These are phyloP conservation scores for Hippocampus abdominalis DNA, from an alignment of 2,113 vertebrate genomes.

Conservation along the genomic window DNA sequence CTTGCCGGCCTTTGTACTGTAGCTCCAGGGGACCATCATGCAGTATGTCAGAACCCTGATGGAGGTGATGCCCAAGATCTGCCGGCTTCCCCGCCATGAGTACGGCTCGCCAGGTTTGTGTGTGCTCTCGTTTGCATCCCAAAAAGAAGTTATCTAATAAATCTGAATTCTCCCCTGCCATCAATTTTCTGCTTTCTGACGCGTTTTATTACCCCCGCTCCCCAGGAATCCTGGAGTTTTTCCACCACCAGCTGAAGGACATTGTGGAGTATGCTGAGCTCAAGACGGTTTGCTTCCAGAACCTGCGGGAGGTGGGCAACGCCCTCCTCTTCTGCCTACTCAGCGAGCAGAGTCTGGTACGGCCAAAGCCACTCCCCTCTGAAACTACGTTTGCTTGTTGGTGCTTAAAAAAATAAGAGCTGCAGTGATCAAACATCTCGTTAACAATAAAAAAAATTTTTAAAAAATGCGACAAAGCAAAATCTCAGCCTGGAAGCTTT, in stretches of 20 bases:
- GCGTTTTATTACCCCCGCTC: neutral
- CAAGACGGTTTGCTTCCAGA: conserved; percentile 98
- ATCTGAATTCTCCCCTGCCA: no score
- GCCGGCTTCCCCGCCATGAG: conserved; percentile 91
- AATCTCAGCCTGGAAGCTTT: no score
- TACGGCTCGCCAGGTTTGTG: conserved; percentile 90
- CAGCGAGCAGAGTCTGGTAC: conserved; percentile 93
- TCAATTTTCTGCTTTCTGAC: no score
- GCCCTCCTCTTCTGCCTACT: conserved; percentile 97
- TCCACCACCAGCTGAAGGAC: conserved; percentile 98
- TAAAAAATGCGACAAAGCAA: no score
- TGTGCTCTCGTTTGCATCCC: conserved; percentile 45
- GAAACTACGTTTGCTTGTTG: no score
- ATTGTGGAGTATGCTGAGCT: conserved; percentile 98
- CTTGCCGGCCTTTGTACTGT: neutral
- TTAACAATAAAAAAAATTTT: no score
- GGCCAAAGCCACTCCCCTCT: no score
- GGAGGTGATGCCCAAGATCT: conserved; percentile 99
- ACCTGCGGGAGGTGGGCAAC: conserved; percentile 95
- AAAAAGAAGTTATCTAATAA: no score
- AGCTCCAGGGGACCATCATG: conserved; percentile 97
- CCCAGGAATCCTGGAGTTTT: conserved; percentile 96
- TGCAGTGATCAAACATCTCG: no score
- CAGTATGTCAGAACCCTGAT: conserved; percentile 98
- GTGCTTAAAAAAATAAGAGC: no score